phyloP scores from a whole-genome alignment of 37 sponge, comb jelly and placozoan species.

The Lycopodina hypogea region DNA sequence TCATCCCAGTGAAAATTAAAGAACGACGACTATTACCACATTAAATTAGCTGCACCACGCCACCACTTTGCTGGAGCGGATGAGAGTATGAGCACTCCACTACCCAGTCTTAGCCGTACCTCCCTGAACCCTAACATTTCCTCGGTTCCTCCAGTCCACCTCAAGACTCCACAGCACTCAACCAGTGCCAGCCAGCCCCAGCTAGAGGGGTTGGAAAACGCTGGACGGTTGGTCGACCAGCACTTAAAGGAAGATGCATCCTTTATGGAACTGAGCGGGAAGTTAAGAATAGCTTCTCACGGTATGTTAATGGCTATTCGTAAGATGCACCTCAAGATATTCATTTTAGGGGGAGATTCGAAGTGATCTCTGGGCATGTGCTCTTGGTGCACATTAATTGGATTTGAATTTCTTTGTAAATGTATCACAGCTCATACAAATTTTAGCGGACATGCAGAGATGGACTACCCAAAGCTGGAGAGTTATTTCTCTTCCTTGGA shows the following conservation, averaged over 20 bases:
- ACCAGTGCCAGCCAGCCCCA: background rate
- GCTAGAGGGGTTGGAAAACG: conserved; percentile 55
- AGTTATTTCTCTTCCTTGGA: conserved; percentile 54
- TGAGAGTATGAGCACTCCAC: too few relatives aligned
- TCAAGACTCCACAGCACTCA: too few relatives aligned
- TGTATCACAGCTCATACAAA: conserved; percentile 31
- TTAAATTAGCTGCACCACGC: too few relatives aligned
- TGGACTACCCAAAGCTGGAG: conserved; percentile 83
- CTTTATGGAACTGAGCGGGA: conserved; percentile 67
- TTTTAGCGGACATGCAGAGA: conserved; percentile 60
- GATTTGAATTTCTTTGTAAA: background rate
- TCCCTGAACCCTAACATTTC: too few relatives aligned
- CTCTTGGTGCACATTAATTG: background rate
- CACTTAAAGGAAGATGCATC: conserved; percentile 46
- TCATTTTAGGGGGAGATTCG: background rate
- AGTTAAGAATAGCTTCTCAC: conserved; percentile 57
- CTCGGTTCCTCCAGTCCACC: too few relatives aligned
- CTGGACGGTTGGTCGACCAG: conserved; percentile 64
- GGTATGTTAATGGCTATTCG: conserved; percentile 17
- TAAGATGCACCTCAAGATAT: background rate
- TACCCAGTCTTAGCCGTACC: too few relatives aligned
- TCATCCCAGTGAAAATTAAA: too few relatives aligned
- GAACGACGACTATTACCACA: too few relatives aligned
- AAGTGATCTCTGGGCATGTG: background rate
- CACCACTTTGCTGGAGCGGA: too few relatives aligned